Base-by-base conservation (phyloP, 2,113 vertebrate species). In the Hypanus sabinus region DNA sequence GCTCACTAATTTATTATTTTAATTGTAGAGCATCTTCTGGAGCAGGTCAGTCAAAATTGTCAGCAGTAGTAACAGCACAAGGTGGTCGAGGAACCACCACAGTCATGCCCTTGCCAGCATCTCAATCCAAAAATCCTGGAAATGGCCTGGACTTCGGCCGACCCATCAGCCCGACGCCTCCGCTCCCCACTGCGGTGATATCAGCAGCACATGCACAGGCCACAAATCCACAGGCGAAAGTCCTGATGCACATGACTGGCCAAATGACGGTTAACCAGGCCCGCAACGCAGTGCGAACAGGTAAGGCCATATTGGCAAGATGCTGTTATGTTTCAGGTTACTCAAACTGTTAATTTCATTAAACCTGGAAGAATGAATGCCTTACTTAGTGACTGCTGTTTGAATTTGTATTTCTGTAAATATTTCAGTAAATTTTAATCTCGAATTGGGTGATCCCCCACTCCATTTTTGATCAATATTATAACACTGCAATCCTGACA, bases 211-310 rank as follows among this genome's bases (percentile, higher is more conserved):
- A 99, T 94, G 96, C 98, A 77, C 98, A 98, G 94, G 95, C 97
- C 0, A 98, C 97, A 0, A 98, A 97, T 85, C 98, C 98, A 0
- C 98, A 98, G 96, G 96, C 98, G 1, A 99, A 99, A 96, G 97
- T 97, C 94, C 96, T 98, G 12, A 95, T 99, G 97, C 98, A 99
- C 0, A 96, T 98, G 96, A 97, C 96, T 3, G 97, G 98, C 46
- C 98, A 99, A 96, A 99, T 99, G 98, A 99, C 98, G 0, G 98
- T 99, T 93, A 99, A 98, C 95, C 99, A 99, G 96, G 98, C 99
- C 94, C 98, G 98, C 94, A 99, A 96, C 60, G 98, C 97, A 0
- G 98, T 97, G 95, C 96, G 98, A 95, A 99, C 99, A 97, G 98
- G 99, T 99, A 96, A 94, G 95, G 94, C 75, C 94, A 8, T 46